Conservation (phyloP, 2,888 invertebrate species). For the Antitype chi region DNA sequence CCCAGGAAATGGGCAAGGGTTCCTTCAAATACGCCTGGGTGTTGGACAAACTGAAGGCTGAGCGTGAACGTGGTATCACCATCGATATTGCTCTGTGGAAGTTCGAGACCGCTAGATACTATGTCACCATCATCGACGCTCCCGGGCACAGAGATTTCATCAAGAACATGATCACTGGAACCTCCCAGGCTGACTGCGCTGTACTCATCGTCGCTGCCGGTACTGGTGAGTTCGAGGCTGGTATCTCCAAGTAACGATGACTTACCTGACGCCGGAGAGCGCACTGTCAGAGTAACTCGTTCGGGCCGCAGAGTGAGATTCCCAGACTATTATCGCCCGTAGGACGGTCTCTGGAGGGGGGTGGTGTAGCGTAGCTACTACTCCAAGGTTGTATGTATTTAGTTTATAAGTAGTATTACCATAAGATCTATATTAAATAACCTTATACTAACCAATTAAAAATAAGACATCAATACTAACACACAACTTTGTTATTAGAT, state of each 20-base stretch:
- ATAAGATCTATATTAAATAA: no score
- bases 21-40: constrained; percentile 99
- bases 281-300: no score
- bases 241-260: constrained; percentile 99
- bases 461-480: no score
- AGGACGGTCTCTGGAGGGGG: no score
- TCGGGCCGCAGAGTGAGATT: no score
- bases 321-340: no score
- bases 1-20: constrained; percentile 99
- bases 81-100: constrained; percentile 99
- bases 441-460: no score
- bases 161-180: constrained; percentile 99
- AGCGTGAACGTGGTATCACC: constrained; percentile 99
- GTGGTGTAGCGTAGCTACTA: no score
- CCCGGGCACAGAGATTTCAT: constrained; percentile 99
- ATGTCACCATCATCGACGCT: constrained; percentile 99
- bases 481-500: no score
- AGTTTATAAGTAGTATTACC: no score
- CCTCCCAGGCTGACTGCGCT: constrained; percentile 98
- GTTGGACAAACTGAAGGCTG: constrained; percentile 99
- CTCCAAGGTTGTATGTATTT: no score
- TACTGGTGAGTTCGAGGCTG: constrained; percentile 99
- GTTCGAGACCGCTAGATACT: constrained; percentile 98
- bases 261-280: no score
- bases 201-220: constrained; percentile 99